phyloP scores from a whole-genome alignment of 2,888 invertebrate genomes.

The Rutpela maculata region DNA sequence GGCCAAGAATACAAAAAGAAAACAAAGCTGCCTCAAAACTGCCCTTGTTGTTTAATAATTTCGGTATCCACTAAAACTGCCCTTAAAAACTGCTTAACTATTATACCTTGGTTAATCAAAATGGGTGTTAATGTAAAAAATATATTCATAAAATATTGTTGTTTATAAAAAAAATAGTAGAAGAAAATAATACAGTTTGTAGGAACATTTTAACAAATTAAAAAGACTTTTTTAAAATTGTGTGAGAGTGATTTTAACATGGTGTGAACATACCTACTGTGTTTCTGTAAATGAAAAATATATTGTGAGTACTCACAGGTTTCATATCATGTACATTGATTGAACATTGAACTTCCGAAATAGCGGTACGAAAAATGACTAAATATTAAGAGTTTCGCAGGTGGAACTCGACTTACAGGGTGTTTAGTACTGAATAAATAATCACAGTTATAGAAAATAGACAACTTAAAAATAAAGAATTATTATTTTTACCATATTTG shows the following conservation, averaged over 20 bases:
- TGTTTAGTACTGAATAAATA: too few relatives aligned
- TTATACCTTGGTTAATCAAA: constrained; percentile 50
- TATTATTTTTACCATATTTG: too few relatives aligned
- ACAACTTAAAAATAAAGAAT: too few relatives aligned
- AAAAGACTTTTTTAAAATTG: constrained; percentile 71
- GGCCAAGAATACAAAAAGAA: constrained; percentile 34
- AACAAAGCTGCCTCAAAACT: constrained; percentile 53
- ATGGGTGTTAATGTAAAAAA: constrained; percentile 45
- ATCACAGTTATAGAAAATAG: too few relatives aligned
- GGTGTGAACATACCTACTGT: constrained; percentile 60
- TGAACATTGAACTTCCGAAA: not conserved
- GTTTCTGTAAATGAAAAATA: constrained; percentile 48
- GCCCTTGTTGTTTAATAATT: constrained; percentile 50
- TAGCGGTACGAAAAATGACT: too few relatives aligned
- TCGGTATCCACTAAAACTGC: constrained; percentile 38
- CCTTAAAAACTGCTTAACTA: constrained; percentile 45
- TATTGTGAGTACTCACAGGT: constrained; percentile 37
- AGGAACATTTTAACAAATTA: constrained; percentile 72
- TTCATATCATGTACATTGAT: constrained; percentile 8
- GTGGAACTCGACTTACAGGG: too few relatives aligned
- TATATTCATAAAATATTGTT: constrained; percentile 39
- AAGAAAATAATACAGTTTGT: constrained; percentile 51
- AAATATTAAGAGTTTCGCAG: too few relatives aligned
- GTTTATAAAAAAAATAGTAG: constrained; percentile 38
- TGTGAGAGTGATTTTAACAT: constrained; percentile 65